These are phyloP conservation scores for Euclidia mi DNA, from an alignment of 2,888 invertebrate species.

Conservation along the genomic window DNA sequence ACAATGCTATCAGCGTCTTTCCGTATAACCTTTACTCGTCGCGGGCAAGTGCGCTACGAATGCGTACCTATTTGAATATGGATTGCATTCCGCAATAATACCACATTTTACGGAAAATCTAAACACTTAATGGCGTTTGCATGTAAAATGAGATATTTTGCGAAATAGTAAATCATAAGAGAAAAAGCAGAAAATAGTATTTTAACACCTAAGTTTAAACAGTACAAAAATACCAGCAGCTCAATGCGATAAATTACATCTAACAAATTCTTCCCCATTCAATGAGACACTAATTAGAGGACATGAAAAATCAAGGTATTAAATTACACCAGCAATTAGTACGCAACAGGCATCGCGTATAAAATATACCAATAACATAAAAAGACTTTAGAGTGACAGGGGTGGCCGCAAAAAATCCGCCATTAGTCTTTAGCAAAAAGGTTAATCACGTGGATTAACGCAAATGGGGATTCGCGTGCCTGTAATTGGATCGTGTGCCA, in stretches of 20 bases:
- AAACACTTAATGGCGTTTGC: no score
- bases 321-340: slow-evolving; percentile 40
- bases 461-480: slow-evolving; percentile 72
- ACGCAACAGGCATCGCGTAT: slow-evolving; percentile 53
- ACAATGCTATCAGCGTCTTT: no score
- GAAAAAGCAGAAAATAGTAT: no score
- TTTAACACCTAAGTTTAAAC: no score
- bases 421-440: slow-evolving; percentile 72
- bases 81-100: no score
- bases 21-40: no score
- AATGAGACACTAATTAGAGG: slow-evolving; percentile 24
- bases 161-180: no score
- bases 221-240: neutral
- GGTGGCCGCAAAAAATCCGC: slow-evolving; percentile 60
- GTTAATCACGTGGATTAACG: slow-evolving; percentile 76
- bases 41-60: no score
- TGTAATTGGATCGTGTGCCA: slow-evolving; percentile 68
- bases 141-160: no score
- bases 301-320: slow-evolving; percentile 36
- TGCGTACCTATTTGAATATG: no score
- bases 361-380: slow-evolving; percentile 53
- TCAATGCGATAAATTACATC: neutral
- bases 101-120: no score
- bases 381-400: slow-evolving; percentile 58
- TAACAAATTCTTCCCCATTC: slow-evolving; percentile 2